Base-by-base conservation (phyloP, 2,797 vertebrate genomes). In the Pteropus rufus region DNA sequence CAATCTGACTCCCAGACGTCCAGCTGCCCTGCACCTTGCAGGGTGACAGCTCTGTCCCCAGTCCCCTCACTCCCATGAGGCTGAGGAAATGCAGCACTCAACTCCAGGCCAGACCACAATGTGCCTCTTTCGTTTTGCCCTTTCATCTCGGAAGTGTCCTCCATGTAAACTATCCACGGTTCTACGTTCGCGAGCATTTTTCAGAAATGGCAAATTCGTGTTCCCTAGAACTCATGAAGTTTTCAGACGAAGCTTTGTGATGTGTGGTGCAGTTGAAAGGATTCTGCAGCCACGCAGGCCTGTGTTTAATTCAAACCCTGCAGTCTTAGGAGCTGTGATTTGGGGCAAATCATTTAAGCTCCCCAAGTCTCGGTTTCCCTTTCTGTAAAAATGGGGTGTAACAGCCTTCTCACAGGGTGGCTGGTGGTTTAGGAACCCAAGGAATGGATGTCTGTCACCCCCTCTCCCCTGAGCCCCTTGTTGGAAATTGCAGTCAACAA, bases 311-410 rank as follows among this genome's bases (percentile, higher is more conserved):
- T 70, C 49, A 2, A 46, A 31, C n/a, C 1, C 39, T 5, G 12
- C 60, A 56, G 75, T 86, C 69, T 69, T 62, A 10, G 0, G 23
- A 69, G 23, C 56, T 14, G 14, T 29, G 26, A 46, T 24, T 36
- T 31, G 36, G 26, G 41, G 34, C 31, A 34, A n/a, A 12, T 46
- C 31, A 67, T 5, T 36, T 36, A 7, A 31, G 67, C 19, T 62
- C 60, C 67, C 39, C 52, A n/a, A 81, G 56, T 34, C 83, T 89
- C 41, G 18, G 54, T 91, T 90, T 87, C 70, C 58, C 75, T 60
- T 69, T 60, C 83, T n/a, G 8, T 60, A 24, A 77, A 82, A 60
- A 75, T 29, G 60, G 46, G 26, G 15, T 6, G 18, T 18, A 26
- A 14, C 1, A 10, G 44, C 9, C 41, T 77, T 44, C 41, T 86